phyloP scores from a whole-genome alignment of 1,140 invertebrate species.

The Mactra quadrangularis region DNA sequence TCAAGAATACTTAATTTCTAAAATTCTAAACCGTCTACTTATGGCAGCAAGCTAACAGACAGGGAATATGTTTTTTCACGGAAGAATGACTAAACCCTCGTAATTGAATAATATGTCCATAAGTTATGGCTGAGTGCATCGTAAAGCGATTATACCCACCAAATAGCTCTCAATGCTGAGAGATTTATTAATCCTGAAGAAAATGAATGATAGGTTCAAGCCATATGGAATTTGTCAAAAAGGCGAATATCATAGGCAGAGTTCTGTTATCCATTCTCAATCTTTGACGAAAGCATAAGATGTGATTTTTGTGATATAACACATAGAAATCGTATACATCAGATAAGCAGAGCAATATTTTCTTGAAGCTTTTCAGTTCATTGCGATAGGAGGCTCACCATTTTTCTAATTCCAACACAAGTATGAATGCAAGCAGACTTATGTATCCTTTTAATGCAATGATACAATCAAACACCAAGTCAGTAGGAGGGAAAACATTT shows the following conservation, averaged over 20 bases:
- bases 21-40: too few relatives aligned
- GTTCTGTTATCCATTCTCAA: slow-evolving; percentile 23
- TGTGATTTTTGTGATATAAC: slow-evolving; percentile 16
- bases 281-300: slow-evolving; percentile 16
- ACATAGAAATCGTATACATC: slow-evolving; percentile 32
- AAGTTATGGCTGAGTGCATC: slow-evolving; percentile 19
- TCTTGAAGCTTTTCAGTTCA: too few relatives aligned
- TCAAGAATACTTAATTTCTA: too few relatives aligned
- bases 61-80: too few relatives aligned
- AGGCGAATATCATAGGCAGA: background rate
- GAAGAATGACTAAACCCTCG: background rate
- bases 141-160: slow-evolving; percentile 29
- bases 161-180: slow-evolving; percentile 12
- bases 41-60: too few relatives aligned
- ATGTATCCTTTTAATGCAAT: too few relatives aligned
- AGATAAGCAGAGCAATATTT: background rate
- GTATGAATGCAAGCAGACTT: too few relatives aligned
- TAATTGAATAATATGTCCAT: slow-evolving; percentile 27
- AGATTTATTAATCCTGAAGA: slow-evolving; percentile 38
- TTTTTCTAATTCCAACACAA: too few relatives aligned
- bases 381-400: too few relatives aligned
- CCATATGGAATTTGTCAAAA: slow-evolving; percentile 45
- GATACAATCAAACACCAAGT: too few relatives aligned
- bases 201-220: slow-evolving; percentile 26
- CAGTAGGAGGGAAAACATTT: too few relatives aligned